A percentile compares a stretch with the other conserved stretches of the same genome.
Evolutionary conservation across 2,113 vertebrate species (phyloP).

Genomic region (Diadophis punctatus): DNA sequence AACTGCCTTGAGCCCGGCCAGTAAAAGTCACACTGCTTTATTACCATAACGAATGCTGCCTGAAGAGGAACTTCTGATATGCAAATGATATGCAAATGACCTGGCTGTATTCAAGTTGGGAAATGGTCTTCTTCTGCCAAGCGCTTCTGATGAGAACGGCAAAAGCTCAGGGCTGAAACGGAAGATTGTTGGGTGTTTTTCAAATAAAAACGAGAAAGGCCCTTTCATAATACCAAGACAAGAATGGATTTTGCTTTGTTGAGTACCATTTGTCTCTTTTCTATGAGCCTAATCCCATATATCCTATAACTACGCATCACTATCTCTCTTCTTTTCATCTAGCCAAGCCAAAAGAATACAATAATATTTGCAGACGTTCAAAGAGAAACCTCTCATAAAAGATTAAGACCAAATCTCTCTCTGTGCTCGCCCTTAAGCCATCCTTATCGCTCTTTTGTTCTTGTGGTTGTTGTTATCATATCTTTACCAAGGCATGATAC

Average conservation of each 20-base stretch:
- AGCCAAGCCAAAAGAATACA: not conserved
- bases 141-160: not conserved
- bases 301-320: not conserved
- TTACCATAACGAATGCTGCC: constrained; percentile 54
- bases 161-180: not conserved
- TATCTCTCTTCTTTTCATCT: not conserved
- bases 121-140: not conserved
- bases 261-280: not conserved
- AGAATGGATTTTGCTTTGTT: not conserved
- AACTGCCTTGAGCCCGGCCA: constrained; percentile 50
- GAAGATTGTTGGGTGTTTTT: not conserved
- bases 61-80: constrained; percentile 40
- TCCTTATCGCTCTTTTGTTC: not conserved
- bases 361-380: not conserved
- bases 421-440: not conserved
- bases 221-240: not conserved
- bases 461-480: not conserved
- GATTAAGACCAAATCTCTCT: not conserved
- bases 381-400: not conserved
- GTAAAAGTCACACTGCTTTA: constrained; percentile 50
- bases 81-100: constrained; percentile 27
- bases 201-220: not conserved
- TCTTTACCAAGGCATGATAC: not conserved
- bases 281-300: not conserved
- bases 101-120: constrained; percentile 43